Conservation (phyloP, 2,888 invertebrate species). For the Tyria jacobaeae region DNA sequence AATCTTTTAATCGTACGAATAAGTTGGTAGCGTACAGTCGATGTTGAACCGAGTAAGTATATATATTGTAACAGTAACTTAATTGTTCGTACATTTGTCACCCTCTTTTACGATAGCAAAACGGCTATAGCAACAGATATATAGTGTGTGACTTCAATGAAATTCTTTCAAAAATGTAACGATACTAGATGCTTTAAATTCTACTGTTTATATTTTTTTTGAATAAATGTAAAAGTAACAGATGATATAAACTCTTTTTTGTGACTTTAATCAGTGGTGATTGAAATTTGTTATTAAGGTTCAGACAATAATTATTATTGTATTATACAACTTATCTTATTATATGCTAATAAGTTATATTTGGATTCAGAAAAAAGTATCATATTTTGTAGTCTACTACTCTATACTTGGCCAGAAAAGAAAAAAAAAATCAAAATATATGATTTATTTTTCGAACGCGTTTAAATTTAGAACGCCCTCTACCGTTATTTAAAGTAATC, state of each 20-base stretch:
- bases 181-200: background rate
- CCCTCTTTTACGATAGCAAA: no score
- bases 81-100: no score
- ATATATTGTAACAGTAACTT: no score
- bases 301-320: no score
- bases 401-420: conserved; percentile 48
- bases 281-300: no score
- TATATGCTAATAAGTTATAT: background rate
- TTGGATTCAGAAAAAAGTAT: background rate
- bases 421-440: conserved; percentile 37
- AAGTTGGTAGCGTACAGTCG: no score
- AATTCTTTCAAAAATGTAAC: background rate
- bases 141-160: background rate
- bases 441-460: conserved; percentile 64
- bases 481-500: conserved; percentile 68
- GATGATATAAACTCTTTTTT: no score
- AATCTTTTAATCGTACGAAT: no score
- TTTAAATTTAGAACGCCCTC: conserved; percentile 84
- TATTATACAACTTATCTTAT: no score
- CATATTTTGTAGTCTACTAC: background rate
- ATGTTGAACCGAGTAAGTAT: no score
- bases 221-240: no score
- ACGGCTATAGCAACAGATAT: background rate
- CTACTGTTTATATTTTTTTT: background rate
- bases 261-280: no score